Evolutionary conservation across 2,797 vertebrate species (phyloP), one percentile per base, ranked within the genome.

Genomic region (Hippocampus kuda): DNA sequence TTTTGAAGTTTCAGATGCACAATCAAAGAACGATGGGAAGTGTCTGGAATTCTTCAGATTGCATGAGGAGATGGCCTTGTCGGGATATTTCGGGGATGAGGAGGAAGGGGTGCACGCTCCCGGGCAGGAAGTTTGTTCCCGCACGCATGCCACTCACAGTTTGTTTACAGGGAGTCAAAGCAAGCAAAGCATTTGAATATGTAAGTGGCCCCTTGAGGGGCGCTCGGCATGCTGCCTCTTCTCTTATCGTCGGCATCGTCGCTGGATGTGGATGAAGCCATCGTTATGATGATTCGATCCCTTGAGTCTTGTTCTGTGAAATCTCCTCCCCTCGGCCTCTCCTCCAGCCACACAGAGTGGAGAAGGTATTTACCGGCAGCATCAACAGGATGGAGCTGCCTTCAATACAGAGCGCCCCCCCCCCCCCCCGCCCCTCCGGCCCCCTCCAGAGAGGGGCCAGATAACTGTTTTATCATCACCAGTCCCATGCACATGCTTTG

Each of bases 391-490:
- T 91, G 87, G 85, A 89, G 83, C 79, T 86, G 81, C 0, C 70
- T 91, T 88, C 44, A 92, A 88, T 91, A 92, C 91, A 92, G 82
- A 85, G 86, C 89, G 92, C 34, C 38, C 34, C 57, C 34, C 3
- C 24, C 88, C 83, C 77, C 75, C 72, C 30, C 30, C 0, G 20
- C 10, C 30, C 30, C 30, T 5, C 75, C 64, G 83, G 85, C 69
- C 22, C 87, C 81, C 85, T 63, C 34, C 34, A 67, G 84, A 82
- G 85, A 82, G 75, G 56, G 72, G 74, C 70, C 63, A 84, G 89
- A 92, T 93, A 93, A 90, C 87, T 80, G 85, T 87, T 92, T 92
- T 91, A 94, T 95, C 92, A 86, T 95, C 92, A 86, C 92, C 89
- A 91, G 88, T 87, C 69, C 71, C 80, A 80, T 90, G 88, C 87